These are phyloP conservation scores for Rhogogaster chlorosoma DNA, from an alignment of 2,888 invertebrate species.

Conservation along the genomic window DNA sequence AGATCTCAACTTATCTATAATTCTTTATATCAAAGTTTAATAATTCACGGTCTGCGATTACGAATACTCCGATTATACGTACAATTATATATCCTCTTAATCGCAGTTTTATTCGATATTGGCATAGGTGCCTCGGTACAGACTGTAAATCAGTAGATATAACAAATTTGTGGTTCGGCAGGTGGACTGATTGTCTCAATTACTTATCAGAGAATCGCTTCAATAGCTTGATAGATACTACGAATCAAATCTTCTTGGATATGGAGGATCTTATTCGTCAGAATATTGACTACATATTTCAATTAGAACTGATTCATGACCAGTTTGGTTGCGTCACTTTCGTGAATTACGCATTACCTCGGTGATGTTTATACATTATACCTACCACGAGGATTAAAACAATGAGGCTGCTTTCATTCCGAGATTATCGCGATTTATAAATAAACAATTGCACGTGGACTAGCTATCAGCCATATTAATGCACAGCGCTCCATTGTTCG, in stretches of 20 bases:
- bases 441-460: conserved; percentile 15
- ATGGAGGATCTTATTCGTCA: not conserved
- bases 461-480: conserved; percentile 19
- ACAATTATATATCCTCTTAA: not conserved
- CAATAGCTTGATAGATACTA: not conserved
- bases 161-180: not conserved
- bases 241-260: conserved; percentile 1
- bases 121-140: not conserved
- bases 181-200: conserved; percentile 29
- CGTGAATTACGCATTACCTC: conserved; percentile 6
- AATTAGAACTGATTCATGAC: not conserved
- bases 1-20: not conserved
- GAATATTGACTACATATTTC: conserved; percentile 7
- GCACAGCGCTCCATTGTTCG: conserved; percentile 23
- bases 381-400: not conserved
- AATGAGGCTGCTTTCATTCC: conserved; percentile 22
- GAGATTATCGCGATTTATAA: conserved; percentile 31
- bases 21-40: not conserved
- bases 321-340: not conserved
- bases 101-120: not conserved
- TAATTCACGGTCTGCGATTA: not conserved
- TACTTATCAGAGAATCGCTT: not conserved
- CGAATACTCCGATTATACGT: not conserved
- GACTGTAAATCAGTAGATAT: not conserved
- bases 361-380: not conserved